A percentile compares a stretch with the other conserved stretches of the same genome.
Evolutionary conservation across 2,888 invertebrate species (phyloP).

Genomic region (Pseudococcus viburni): DNA sequence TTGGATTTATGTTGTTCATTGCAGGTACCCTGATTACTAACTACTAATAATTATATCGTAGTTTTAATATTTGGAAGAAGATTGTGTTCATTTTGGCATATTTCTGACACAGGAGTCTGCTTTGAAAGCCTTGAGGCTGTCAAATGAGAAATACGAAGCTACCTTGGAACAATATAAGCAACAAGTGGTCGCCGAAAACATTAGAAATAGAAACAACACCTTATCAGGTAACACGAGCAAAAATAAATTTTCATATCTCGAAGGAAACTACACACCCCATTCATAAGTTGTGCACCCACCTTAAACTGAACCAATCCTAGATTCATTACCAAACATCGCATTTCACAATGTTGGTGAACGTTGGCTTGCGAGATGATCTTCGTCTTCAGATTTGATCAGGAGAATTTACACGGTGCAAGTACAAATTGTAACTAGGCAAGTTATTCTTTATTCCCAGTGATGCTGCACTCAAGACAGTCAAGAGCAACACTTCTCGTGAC

Average conservation of each 20-base stretch:
- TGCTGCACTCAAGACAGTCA: too few relatives aligned
- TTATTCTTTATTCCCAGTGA: too few relatives aligned
- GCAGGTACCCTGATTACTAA: background rate
- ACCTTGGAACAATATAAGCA: constrained; percentile 73
- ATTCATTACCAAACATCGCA: too few relatives aligned
- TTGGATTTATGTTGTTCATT: constrained; percentile 43
- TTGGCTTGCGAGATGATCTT: too few relatives aligned
- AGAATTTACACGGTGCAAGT: too few relatives aligned
- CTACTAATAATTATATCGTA: too few relatives aligned
- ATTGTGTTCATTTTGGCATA: background rate
- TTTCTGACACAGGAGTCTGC: constrained; percentile 76
- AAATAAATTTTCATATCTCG: background rate
- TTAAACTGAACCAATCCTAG: too few relatives aligned
- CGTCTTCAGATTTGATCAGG: too few relatives aligned
- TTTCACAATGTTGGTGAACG: too few relatives aligned
- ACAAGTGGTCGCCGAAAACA: constrained; percentile 64
- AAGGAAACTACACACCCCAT: background rate
- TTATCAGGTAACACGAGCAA: background rate
- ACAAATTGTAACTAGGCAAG: too few relatives aligned
- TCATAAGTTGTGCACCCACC: background rate
- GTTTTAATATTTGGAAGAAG: background rate
- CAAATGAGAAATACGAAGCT: constrained; percentile 81
- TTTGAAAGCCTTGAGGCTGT: constrained; percentile 79
- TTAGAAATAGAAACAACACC: background rate
- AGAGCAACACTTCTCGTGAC: too few relatives aligned